Base-by-base conservation (phyloP, 2,113 vertebrate species). In the Ovis aries region DNA sequence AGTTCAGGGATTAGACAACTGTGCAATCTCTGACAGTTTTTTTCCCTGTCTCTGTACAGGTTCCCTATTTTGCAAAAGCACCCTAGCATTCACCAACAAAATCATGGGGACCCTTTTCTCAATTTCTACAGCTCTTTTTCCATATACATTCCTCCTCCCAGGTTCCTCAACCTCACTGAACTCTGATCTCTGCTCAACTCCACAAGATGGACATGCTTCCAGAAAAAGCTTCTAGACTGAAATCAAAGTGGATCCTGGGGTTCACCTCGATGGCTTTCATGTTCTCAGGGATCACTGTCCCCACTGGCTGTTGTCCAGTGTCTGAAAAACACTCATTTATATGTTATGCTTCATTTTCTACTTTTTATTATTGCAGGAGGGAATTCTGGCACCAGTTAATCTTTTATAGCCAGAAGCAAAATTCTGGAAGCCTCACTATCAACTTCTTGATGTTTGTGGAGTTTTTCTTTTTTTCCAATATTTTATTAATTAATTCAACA, bases 401-500 rank as follows among this genome's bases (percentile, higher is more conserved):
- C 40, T 92, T 57, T 92, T 21, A 81, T 84, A 40, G n/a, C 81
- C 52, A 90, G 43, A 82, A 90, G 60, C 50, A 94, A 95, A 90
- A 97, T 91, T 78, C 21, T 82, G 60, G 48, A 81, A 88, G 25
- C 40, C 77, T 95, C 7, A 60, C 19, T 71, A 50, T 80, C 71
- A 97, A 45, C 55, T 67, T 95, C 71, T 87, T 82, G 31, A 93
- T 82, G 7, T 52, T 86, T 85, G 19, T 81, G 92, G 84, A 81
- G 45, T 31, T 62, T 12, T 59, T 29, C 45, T 77, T 85, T 67
- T 36, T 67, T 3, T 10, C 36, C 40, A 90, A 71, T 60, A 33
- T 36, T 89, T 45, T 82, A 94, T 90, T 88, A 92, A 96, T 93
- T 50, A 91, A 84, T 59, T 90, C 43, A 94, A 62, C 6, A 90